phyloP scores from a whole-genome alignment of 2,797 vertebrate species.

The Arrhamphus sclerolepis region DNA sequence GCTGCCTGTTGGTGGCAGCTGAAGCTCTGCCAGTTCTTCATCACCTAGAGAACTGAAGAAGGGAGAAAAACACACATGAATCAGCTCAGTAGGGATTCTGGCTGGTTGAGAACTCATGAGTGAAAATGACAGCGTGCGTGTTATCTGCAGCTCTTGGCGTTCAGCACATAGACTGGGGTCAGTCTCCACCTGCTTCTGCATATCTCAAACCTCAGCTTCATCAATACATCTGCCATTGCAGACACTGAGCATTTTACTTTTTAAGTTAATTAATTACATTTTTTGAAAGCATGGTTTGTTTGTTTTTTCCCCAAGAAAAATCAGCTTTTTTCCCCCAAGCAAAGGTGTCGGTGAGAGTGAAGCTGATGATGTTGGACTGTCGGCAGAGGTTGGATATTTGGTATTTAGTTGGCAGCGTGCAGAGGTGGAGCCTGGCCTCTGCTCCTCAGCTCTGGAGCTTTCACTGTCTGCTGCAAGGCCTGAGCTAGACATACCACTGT shows the following conservation, averaged over 20 bases:
- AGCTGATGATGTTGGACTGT: background rate
- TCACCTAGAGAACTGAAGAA: slow-evolving; percentile 15
- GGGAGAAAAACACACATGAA: slow-evolving; percentile 13
- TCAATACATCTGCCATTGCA: slow-evolving; percentile 27
- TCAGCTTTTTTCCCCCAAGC: background rate
- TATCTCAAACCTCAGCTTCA: slow-evolving; percentile 33
- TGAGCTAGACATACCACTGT: no score
- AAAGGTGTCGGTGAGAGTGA: background rate
- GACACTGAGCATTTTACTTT: background rate
- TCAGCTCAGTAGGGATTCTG: slow-evolving; percentile 28
- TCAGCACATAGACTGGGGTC: slow-evolving; percentile 10
- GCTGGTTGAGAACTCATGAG: slow-evolving; percentile 10
- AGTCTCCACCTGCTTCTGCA: slow-evolving; percentile 23
- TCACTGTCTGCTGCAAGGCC: no score
- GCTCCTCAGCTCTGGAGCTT: no score
- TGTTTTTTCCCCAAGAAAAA: no score
- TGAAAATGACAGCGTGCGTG: slow-evolving; percentile 15
- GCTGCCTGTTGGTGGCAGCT: slow-evolving; percentile 19
- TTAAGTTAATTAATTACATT: background rate
- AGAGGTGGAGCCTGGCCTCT: no score
- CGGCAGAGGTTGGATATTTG: background rate
- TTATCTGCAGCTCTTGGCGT: slow-evolving; percentile 44
- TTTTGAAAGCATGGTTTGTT: no score
- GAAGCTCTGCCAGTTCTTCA: slow-evolving; percentile 26
- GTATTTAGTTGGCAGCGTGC: no score